Conservation (phyloP, 2,113 vertebrate species). For the Sorex fumeus region DNA sequence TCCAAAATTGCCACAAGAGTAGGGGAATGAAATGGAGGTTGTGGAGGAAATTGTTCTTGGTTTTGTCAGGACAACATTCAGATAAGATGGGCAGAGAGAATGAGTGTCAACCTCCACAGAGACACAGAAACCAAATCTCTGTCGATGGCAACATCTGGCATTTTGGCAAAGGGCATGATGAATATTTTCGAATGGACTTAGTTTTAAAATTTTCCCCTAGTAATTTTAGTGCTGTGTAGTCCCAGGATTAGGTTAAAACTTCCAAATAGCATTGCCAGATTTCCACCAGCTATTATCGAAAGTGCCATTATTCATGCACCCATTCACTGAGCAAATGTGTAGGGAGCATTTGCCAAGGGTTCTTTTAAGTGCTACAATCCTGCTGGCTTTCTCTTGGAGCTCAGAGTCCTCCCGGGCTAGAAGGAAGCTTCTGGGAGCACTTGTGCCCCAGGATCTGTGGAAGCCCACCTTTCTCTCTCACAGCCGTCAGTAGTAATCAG, state of each 20-base stretch:
- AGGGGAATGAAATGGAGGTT: background rate
- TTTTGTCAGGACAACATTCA: background rate
- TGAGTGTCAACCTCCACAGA: background rate
- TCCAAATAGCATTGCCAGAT: background rate
- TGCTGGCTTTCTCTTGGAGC: background rate
- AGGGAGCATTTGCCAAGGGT: background rate
- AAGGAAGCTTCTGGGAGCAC: background rate
- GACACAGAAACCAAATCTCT: slow-evolving; percentile 28
- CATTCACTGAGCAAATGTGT: background rate
- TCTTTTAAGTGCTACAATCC: background rate
- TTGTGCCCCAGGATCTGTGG: background rate
- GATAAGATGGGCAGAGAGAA: background rate
- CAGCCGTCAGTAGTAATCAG: background rate
- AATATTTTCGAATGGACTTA: background rate
- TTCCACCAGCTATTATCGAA: slow-evolving; percentile 8
- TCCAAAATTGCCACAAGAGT: background rate
- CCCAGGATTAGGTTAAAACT: background rate
- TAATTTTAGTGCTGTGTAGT: background rate
- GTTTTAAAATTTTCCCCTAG: background rate
- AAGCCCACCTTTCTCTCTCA: background rate
- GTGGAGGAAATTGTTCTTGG: background rate
- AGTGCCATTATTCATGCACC: background rate
- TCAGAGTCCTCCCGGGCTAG: background rate
- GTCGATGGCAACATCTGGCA: background rate
- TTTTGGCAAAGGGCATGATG: background rate